phyloP scores from a whole-genome alignment of 2,888 invertebrate genomes.

The Norana najaformis region DNA sequence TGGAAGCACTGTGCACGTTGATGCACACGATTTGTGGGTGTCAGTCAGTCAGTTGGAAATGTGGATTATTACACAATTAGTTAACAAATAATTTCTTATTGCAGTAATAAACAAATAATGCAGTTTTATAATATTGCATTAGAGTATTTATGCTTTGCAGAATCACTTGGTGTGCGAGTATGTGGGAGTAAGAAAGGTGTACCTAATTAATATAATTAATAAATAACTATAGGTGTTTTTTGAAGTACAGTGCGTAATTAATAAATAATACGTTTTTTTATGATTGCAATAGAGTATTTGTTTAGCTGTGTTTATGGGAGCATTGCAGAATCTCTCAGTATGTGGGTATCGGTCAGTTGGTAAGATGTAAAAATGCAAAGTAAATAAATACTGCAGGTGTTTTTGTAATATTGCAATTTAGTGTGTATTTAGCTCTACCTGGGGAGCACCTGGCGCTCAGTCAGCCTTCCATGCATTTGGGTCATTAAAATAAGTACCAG shows the following conservation, averaged over 20 bases:
- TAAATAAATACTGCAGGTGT: conserved; percentile 13
- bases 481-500: too few relatives aligned
- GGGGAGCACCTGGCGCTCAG: neutral
- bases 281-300: neutral
- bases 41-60: neutral
- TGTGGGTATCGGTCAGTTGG: neutral
- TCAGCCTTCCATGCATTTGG: neutral
- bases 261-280: neutral
- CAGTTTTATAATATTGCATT: neutral
- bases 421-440: neutral
- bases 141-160: neutral
- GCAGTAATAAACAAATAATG: neutral
- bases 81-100: neutral
- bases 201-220: neutral
- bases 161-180: neutral
- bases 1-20: neutral
- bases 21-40: too few relatives aligned
- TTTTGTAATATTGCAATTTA: neutral
- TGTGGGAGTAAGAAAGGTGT: neutral
- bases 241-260: neutral
- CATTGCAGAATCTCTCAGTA: neutral
- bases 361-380: neutral
- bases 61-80: neutral
- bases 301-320: neutral
- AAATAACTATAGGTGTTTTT: neutral